These are phyloP conservation scores for Morpho achilles DNA, from an alignment of 2,888 invertebrate genomes.

Conservation along the genomic window DNA sequence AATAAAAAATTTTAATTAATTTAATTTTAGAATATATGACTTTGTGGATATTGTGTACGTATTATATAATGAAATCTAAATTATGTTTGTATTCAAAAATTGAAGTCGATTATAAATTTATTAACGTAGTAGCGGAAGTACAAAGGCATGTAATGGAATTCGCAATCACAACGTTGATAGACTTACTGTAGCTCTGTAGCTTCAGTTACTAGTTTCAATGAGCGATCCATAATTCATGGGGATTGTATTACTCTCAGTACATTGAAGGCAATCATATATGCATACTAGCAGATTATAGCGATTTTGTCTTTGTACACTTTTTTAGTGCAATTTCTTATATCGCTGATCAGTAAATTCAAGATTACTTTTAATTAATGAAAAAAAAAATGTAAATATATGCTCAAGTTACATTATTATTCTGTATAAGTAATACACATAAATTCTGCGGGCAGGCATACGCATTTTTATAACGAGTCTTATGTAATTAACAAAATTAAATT, in stretches of 20 bases:
- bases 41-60: no score
- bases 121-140: constrained; percentile 9
- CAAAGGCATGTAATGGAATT: constrained; percentile 25
- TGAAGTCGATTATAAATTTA: not conserved
- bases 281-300: not conserved
- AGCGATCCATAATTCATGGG: constrained; percentile 27
- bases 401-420: no score
- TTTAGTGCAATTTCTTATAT: no score
- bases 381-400: no score
- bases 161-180: constrained; percentile 28
- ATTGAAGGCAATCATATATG: constrained; percentile 1
- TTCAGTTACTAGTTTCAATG: constrained; percentile 25
- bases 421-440: no score
- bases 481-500: no score
- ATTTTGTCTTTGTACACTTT: not conserved
- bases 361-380: not conserved
- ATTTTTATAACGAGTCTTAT: no score
- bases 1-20: no score
- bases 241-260: constrained; percentile 13
- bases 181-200: constrained; percentile 22
- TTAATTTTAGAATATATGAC: no score
- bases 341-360: not conserved
- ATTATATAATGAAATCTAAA: no score
- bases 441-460: no score
- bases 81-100: no score